Percentiles rank a stretch among this genome's conserved stretches.
These are phyloP conservation scores for Dipus sagitta DNA, from an alignment of 2,797 vertebrate species.

Conservation along the genomic window DNA sequence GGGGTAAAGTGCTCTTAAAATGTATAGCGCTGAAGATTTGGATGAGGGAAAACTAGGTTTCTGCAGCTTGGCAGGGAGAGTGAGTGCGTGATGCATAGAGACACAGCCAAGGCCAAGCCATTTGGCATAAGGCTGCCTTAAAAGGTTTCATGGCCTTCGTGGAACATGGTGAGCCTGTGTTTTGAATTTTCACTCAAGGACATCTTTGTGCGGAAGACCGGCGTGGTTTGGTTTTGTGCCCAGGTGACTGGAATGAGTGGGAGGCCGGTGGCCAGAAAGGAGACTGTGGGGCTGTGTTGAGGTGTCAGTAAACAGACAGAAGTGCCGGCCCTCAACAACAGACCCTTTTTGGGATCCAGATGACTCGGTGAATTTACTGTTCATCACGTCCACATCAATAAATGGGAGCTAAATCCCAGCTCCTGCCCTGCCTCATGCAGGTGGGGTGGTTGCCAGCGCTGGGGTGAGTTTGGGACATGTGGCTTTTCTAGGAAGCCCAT, in stretches of 20 bases:
- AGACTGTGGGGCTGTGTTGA: conserved; percentile 55
- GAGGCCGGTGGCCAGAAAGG: conserved; percentile 64
- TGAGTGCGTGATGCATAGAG: neutral
- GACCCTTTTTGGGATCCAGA: conserved; percentile 22
- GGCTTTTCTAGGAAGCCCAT: neutral
- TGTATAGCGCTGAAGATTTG: conserved; percentile 45
- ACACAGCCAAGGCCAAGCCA: conserved; percentile 61
- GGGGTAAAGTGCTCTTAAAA: conserved; percentile 35
- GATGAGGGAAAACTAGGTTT: conserved; percentile 18
- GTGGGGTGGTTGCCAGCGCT: neutral
- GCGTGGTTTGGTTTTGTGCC: conserved; percentile 75
- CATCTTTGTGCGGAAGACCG: conserved; percentile 78
- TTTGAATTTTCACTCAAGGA: conserved; percentile 77
- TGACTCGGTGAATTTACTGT: conserved; percentile 4
- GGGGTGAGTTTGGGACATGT: conserved; percentile 54
- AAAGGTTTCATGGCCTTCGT: conserved; percentile 48
- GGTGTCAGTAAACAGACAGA: conserved; percentile 65
- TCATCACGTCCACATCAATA: conserved; percentile 37
- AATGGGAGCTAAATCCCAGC: neutral
- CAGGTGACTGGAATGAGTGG: conserved; percentile 19
- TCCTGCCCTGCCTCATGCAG: neutral
- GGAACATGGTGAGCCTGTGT: conserved; percentile 69
- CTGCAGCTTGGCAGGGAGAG: conserved; percentile 29
- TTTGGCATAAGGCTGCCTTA: conserved; percentile 59
- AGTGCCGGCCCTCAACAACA: conserved; percentile 17